Conservation (phyloP, 2,797 vertebrate genomes). For the Acrocephalus scirpaceus region DNA sequence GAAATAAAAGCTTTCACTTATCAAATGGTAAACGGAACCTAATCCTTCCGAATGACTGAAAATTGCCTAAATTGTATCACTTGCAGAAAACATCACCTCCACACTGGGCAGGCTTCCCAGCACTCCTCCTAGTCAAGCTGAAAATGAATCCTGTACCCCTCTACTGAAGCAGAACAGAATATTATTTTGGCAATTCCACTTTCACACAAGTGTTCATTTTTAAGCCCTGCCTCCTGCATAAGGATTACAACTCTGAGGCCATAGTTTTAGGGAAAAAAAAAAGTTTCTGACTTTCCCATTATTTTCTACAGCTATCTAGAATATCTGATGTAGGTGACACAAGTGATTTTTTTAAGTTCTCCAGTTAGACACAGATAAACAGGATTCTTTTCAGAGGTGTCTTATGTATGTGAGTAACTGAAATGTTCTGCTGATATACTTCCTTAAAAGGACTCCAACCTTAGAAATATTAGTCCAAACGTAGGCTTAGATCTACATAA, state of each 20-base stretch:
- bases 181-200: not conserved
- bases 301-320: not conserved
- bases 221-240: not conserved
- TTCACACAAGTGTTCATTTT: not conserved
- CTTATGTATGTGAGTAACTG: fast-evolving
- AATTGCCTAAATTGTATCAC: not conserved
- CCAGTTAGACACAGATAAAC: not conserved
- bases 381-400: not conserved
- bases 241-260: not conserved
- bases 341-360: not conserved
- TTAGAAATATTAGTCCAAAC: not conserved
- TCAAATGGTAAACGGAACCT: not conserved
- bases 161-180: not conserved
- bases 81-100: not conserved
- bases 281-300: not conserved
- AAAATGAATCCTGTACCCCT: not conserved
- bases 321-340: not conserved
- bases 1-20: not conserved
- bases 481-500: fast-evolving
- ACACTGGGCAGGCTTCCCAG: not conserved
- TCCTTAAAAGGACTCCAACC: not conserved
- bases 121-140: not conserved
- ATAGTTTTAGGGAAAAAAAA: not conserved
- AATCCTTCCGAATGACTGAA: not conserved
- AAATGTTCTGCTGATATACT: not conserved